Conservation (phyloP, 2,113 vertebrate species). For the Tragelaphus buxtoni region DNA sequence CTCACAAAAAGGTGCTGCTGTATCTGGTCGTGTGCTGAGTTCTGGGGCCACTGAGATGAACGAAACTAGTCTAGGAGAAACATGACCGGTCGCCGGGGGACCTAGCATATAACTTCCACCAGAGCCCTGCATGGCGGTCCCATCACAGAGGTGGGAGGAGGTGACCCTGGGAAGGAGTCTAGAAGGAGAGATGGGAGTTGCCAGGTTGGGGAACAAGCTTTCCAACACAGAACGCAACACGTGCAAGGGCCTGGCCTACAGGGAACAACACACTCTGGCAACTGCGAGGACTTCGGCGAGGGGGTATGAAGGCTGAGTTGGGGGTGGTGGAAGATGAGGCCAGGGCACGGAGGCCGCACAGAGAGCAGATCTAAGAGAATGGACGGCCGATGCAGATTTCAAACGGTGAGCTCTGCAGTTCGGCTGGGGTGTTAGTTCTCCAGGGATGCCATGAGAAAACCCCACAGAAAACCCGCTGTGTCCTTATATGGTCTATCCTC, state of each 20-base stretch:
- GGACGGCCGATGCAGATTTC: background rate
- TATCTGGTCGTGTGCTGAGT: accelerated
- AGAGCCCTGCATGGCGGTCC: background rate
- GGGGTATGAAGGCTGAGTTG: background rate
- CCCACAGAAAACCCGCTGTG: background rate
- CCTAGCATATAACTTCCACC: background rate
- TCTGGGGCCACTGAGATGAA: background rate
- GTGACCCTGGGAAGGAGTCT: background rate
- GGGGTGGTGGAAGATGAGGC: background rate
- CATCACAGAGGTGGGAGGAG: accelerated
- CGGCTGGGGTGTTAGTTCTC: background rate
- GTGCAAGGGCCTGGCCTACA: background rate
- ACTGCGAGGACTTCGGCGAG: background rate
- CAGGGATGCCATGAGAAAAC: background rate
- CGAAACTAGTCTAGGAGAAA: background rate
- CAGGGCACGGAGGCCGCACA: accelerated
- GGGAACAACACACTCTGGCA: background rate
- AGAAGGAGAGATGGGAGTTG: background rate
- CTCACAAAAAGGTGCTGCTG: accelerated
- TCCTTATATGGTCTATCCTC: background rate
- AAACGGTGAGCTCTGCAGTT: accelerated
- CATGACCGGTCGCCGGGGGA: accelerated
- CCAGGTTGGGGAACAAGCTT: background rate
- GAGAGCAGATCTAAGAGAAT: background rate
- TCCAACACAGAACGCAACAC: background rate